phyloP scores from a whole-genome alignment of 2,797 vertebrate species.

The Enteromius thamalakanensis region DNA sequence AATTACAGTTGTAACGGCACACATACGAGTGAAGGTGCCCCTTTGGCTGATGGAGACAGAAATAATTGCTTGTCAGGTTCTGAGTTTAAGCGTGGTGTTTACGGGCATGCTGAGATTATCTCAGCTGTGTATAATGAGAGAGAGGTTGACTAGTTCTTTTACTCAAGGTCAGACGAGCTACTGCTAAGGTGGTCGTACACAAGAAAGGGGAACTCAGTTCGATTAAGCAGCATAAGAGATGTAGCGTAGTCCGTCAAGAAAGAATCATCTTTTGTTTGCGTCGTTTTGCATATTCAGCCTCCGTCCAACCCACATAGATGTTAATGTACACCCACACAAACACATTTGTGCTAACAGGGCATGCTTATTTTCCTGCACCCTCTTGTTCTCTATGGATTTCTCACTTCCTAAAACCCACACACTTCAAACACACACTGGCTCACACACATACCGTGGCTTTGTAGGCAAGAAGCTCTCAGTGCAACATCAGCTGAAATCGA shows the following conservation, averaged over 20 bases:
- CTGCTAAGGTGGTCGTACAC: conserved; percentile 1
- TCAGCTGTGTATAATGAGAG: conserved; percentile 20
- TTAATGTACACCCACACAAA: conserved; percentile 85
- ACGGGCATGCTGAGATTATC: conserved; percentile 22
- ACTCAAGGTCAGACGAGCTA: conserved; percentile 36
- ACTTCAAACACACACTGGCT: conserved; percentile 57
- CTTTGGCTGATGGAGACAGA: conserved; percentile 4
- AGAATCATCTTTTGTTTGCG: conserved; percentile 78
- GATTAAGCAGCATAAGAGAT: conserved; percentile 33
- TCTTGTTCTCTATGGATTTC: conserved; percentile 59
- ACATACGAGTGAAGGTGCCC: conserved; percentile 20
- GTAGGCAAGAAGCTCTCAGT: conserved; percentile 58
- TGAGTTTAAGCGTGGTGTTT: conserved; percentile 20
- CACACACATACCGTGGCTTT: conserved; percentile 44
- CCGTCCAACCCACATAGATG: conserved; percentile 79
- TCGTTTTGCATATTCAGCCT: conserved; percentile 81
- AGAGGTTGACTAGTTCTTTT: conserved; percentile 48
- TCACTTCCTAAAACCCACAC: conserved; percentile 67
- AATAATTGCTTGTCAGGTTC: conserved; percentile 55
- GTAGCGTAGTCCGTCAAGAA: conserved; percentile 59
- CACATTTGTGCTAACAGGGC: conserved; percentile 82
- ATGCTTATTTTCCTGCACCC: conserved; percentile 76
- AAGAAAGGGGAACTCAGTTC: conserved; percentile 30
- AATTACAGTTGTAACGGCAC: conserved; percentile 43
- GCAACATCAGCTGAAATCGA: conserved; percentile 82